Percentiles rank a stretch among this genome's conserved stretches.
Evolutionary conservation across 2,113 vertebrate species (phyloP).

Genomic region (Cnemophilus loriae): DNA sequence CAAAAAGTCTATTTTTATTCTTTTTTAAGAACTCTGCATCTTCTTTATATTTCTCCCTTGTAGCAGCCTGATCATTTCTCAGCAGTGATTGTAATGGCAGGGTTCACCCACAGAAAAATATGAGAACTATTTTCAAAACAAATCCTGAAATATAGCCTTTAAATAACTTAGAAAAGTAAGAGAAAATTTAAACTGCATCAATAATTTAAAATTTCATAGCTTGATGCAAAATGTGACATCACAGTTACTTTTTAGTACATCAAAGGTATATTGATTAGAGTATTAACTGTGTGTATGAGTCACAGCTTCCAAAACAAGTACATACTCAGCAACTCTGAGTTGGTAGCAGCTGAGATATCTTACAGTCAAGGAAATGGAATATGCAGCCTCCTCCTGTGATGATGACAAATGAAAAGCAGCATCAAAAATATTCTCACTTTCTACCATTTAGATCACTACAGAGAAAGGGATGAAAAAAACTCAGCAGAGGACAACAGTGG

Average conservation of each 20-base stretch:
- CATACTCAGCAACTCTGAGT: rapidly evolving
- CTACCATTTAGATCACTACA: background rate
- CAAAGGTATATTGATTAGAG: background rate
- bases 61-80: background rate
- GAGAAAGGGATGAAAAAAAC: background rate
- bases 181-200: background rate
- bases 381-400: background rate
- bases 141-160: background rate
- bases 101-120: background rate
- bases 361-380: background rate
- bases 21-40: background rate
- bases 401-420: background rate
- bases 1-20: background rate
- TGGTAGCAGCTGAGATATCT: background rate
- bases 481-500: background rate
- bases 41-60: background rate
- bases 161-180: background rate
- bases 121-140: background rate
- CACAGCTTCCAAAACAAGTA: background rate
- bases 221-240: background rate
- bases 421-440: background rate
- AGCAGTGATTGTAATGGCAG: background rate
- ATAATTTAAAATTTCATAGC: background rate
- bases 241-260: background rate
- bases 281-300: background rate